These are phyloP conservation scores for Squalus acanthias DNA, from an alignment of 2,797 vertebrate genomes.

Conservation along the genomic window DNA sequence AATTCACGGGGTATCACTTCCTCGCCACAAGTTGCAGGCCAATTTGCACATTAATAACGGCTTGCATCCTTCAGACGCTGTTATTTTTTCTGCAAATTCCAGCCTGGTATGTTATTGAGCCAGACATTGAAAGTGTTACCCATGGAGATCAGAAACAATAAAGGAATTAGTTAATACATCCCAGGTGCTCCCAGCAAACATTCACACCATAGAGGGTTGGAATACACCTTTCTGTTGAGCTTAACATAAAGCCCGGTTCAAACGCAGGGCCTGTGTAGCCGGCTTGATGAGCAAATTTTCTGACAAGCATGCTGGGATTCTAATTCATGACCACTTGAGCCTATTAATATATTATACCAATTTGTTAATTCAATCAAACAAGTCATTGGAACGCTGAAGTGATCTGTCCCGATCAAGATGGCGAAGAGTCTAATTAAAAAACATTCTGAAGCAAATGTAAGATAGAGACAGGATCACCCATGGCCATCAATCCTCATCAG, in stretches of 20 bases:
- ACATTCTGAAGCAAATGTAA: not conserved
- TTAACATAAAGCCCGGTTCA: not conserved
- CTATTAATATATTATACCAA: not conserved
- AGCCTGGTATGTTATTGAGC: no score
- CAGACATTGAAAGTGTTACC: no score
- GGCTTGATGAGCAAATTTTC: not conserved
- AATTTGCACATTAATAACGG: no score
- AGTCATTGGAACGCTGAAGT: not conserved
- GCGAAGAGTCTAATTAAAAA: not conserved
- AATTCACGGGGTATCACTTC: no score
- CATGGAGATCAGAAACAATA: no score
- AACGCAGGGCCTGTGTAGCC: not conserved
- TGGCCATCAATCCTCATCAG: not conserved
- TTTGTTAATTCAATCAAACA: conserved; percentile 6
- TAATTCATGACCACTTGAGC: not conserved
- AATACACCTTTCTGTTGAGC: no score
- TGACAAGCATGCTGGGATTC: not conserved
- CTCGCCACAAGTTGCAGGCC: no score
- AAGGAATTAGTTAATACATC: no score
- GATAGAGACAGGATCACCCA: not conserved
- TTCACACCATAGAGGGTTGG: no score
- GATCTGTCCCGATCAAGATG: not conserved
- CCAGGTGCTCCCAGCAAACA: no score
- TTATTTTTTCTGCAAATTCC: no score
- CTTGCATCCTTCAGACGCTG: no score